These are phyloP conservation scores for Micropterix aruncella DNA, from an alignment of 2,888 invertebrate genomes.

Conservation along the genomic window DNA sequence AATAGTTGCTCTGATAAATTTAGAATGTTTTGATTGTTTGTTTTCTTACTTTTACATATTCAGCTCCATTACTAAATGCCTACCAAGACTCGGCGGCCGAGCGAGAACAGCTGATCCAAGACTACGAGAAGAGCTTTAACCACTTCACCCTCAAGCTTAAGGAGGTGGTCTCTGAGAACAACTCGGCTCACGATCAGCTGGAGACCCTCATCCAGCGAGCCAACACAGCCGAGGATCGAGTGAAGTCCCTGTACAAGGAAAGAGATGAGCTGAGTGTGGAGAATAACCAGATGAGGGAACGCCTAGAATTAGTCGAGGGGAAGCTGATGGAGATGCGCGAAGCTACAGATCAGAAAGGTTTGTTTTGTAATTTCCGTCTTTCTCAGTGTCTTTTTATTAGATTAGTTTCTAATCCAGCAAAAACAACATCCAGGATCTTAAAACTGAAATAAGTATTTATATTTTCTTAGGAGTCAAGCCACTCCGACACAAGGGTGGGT, in stretches of 20 bases:
- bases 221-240: constrained; percentile 28
- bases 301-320: constrained; percentile 54
- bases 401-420: too few species aligned
- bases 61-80: constrained; percentile 57
- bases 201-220: constrained; percentile 19
- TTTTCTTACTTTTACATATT: too few species aligned
- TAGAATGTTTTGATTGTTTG: too few species aligned
- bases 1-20: too few species aligned
- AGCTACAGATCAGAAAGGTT: constrained; percentile 58
- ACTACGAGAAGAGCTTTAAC: constrained; percentile 57
- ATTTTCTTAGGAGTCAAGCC: too few species aligned
- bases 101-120: constrained; percentile 55
- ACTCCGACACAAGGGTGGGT: too few species aligned
- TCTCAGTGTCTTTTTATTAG: not conserved
- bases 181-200: constrained; percentile 34
- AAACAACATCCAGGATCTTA: too few species aligned
- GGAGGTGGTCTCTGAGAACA: constrained; percentile 56
- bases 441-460: too few species aligned
- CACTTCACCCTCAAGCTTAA: constrained; percentile 58
- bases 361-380: constrained; percentile 15
- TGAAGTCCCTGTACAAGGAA: constrained; percentile 24
- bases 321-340: constrained; percentile 62
- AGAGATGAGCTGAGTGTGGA: constrained; percentile 33
- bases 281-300: constrained; percentile 39
- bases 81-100: constrained; percentile 67